Evolutionary conservation across 2,113 vertebrate species (phyloP), one percentile per base, ranked within the genome.

Genomic region (Sebastes schlegelii): DNA sequence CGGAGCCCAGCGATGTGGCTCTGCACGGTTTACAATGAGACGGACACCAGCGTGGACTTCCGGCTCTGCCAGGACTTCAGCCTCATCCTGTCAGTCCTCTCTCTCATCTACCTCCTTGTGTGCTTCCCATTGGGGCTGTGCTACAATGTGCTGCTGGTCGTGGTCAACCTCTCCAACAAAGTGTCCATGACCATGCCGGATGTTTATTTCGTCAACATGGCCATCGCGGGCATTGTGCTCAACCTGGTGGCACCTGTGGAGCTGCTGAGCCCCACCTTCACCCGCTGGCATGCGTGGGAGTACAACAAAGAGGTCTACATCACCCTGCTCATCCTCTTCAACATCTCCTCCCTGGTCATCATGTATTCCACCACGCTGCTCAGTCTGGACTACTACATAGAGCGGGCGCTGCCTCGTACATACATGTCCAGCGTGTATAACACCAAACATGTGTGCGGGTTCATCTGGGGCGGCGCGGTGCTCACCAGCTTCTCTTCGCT

Each of bases 371-470:
- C 98, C 1, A 97, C 98, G 0, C 92, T 99, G 90, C 98, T 99
- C 82, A 98, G 98, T 73, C 93, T 99, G 73, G 98, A 99, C 95
- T 98, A 97, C 94, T 99, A 99, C 88, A 99, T 99, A 0, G 98
- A 98, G 89, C 96, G 97, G 0, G 98, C 98, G 4, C 94, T 99
- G 64, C 98, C 98, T 0, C 97, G 97, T 26, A 99, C 98, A 8
- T 98, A 98, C 90, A 99, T 99, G 98, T 97, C 98, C 55, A 99
- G 98, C 0, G 98, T 98, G 77, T 98, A 99, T 88, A 99, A 99
- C 93, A 98, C 98, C 12, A 96, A 99, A 63, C 98, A 99, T 0
- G 97, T 99, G 45, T 99, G 98, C 0, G 98, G 98, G 5, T 99
- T 99, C 83, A 96, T 99, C 57, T 99, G 98, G 98, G 98, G 98